Evolutionary conservation across 2,888 invertebrate species (phyloP), one percentile per base, ranked within the genome.

Genomic region (Cordilura impudica): DNA sequence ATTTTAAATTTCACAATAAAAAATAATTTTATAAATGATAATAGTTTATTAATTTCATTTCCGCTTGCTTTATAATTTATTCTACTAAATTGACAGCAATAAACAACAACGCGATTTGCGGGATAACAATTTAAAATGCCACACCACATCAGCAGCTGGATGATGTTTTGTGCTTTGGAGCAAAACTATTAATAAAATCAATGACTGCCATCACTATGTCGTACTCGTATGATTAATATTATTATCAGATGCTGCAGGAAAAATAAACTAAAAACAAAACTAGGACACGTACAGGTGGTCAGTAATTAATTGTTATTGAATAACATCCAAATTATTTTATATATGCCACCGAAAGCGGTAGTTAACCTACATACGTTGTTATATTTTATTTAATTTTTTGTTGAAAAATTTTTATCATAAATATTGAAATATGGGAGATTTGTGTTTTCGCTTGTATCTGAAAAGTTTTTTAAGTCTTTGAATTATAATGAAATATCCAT

Each of bases 11-110:
- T 39, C 12, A 39, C 35, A 39, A 39, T n/a, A 39, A 39, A 31
- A 10, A 10, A 12, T 31, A 10, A 31, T 16, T 49, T 65, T 63
- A 35, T 39, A 16, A 39, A 6, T 21, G 23, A 61, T 61, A 67
- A 74, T 67, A 61, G 67, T 61, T 67, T 74, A 67, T 75, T 75
- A 63, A 61, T 69, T 75, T 61, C 23, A 75, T 69, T 63, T 75
- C 61, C 67, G 61, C 12, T 69, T 69, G 49, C 61, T 53, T 56
- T 69, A 63, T 75, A 69, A 75, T 75, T 39, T 54, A 75, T 75
- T 75, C 63, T 67, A 47, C 18, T 58, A 35, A 61, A 29, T 45
- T 12, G 14, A 31, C 19, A 63, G 49, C 3, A 58, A 43, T 21
- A 65, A n/a, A 43, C 51, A 49, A 19, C 54, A n/a, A 23, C n/a